Evolutionary conservation across 2,113 vertebrate species (phyloP).

Genomic region (Chamaea fasciata): DNA sequence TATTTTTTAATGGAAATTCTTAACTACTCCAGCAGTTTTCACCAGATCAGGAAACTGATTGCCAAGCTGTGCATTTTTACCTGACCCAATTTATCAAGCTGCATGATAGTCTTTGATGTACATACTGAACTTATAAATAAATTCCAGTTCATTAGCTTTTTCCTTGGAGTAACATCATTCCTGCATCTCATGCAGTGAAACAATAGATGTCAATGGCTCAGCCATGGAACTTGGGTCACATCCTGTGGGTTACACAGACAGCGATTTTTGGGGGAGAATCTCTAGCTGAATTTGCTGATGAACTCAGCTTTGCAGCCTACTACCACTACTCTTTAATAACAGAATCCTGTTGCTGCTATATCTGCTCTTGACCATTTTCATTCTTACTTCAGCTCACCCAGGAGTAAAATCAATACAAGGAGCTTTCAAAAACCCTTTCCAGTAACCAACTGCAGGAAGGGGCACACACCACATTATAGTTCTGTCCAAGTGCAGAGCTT

Average conservation of each 20-base stretch:
- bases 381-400: not conserved
- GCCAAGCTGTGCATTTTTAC: conserved; percentile 15
- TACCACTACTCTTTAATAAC: accelerated
- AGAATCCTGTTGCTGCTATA: accelerated
- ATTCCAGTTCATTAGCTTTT: conserved; percentile 14
- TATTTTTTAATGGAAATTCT: conserved; percentile 1
- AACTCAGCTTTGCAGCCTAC: not conserved
- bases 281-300: not conserved
- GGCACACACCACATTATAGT: not conserved
- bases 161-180: not conserved
- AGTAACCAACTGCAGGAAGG: not conserved
- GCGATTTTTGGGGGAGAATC: not conserved
- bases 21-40: not conserved
- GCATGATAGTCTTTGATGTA: conserved; percentile 52
- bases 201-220: accelerated
- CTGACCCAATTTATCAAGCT: conserved; percentile 20
- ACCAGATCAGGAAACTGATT: not conserved
- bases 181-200: accelerated
- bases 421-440: not conserved
- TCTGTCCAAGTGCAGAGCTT: not conserved
- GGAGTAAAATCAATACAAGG: not conserved
- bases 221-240: not conserved
- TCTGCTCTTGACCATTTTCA: not conserved
- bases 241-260: accelerated
- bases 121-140: conserved; percentile 70